Evolutionary conservation across 1,140 invertebrate genomes (phyloP).

Genomic region (Choristoneura fumiferana): DNA sequence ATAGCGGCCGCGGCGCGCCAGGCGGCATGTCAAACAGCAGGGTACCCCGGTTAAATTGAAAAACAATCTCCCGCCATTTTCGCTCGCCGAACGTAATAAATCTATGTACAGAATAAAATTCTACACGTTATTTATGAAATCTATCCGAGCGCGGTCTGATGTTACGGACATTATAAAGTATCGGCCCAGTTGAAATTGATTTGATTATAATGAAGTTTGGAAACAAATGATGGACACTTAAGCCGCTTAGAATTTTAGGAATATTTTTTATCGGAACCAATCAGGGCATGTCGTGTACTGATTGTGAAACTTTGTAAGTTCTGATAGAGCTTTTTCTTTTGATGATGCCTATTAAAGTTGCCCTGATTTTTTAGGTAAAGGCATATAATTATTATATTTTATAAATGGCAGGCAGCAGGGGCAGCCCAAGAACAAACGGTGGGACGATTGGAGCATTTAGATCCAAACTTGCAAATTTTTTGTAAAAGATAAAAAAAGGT

Average conservation of each 20-base stretch:
- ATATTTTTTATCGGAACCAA: neutral
- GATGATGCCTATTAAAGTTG: too few relatives aligned
- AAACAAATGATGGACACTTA: slow-evolving; percentile 13
- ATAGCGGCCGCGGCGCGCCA: slow-evolving; percentile 35
- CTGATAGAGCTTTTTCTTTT: too few relatives aligned
- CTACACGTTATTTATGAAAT: slow-evolving; percentile 77
- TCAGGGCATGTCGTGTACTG: neutral
- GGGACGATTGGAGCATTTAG: too few relatives aligned
- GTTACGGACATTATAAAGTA: slow-evolving; percentile 33
- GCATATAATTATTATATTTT: too few relatives aligned
- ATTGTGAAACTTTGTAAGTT: too few relatives aligned
- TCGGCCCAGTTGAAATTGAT: slow-evolving; percentile 21
- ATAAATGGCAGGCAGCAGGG: too few relatives aligned
- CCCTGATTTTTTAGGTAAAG: too few relatives aligned
- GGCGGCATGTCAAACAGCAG: slow-evolving; percentile 71
- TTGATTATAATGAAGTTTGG: slow-evolving; percentile 20
- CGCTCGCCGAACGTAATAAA: slow-evolving; percentile 76
- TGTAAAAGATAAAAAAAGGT: too few relatives aligned
- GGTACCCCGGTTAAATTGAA: slow-evolving; percentile 73
- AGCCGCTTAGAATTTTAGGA: slow-evolving; percentile 3
- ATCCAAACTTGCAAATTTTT: too few relatives aligned
- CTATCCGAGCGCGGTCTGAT: slow-evolving; percentile 57
- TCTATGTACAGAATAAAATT: slow-evolving; percentile 76
- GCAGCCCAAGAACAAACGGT: too few relatives aligned
- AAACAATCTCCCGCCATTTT: slow-evolving; percentile 78